Evolutionary conservation across 2,888 invertebrate genomes (phyloP), one percentile per base, ranked within the genome.

Genomic region (Pollenia griseotomentosa): DNA sequence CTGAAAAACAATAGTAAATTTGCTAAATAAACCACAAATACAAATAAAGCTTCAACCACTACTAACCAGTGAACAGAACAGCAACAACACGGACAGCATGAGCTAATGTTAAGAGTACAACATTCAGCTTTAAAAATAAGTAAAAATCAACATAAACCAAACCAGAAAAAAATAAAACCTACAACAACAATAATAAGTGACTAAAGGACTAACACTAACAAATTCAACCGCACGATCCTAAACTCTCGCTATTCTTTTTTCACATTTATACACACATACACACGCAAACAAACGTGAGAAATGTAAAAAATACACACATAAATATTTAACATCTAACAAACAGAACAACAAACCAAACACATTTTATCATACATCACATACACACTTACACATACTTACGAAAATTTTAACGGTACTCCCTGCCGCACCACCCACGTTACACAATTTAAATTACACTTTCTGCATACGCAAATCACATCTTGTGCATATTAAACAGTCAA

Each of bases 391-490:
- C 55, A 42, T n/a, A 57, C 48, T 55, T 14, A 23, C 80, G 23
- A 57, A 68, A 59, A 48, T 65, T 75, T 8, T 42, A 57, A 65
- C 61, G 59, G 7, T 44, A 59, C 68, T 51, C 19, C 40, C 10
- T 48, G 33, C 4, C 19, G 68, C 19, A 68, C 33, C 57, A 74
- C 33, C 63, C 14, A n/a, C 16, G 3, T 57, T 42, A n/a, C 6
- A 14, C 53, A 23, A 65, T 75, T 78, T 57, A 79, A 74, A 84
- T 80, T 79, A 83, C 57, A 75, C 83, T 74, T 84, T 74, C 71
- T 75, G 74, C 81, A 80, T 71, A 84, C 84, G 78, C 80, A 87
- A 87, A 87, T 82, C 87, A 87, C 87, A 84, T 87, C 84, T 87
- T 84, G 61, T 87, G 87, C 81, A 87, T 84, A 78, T 79, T 87